Conservation (phyloP, 2,888 invertebrate species). For the Scaptomyza parva region DNA sequence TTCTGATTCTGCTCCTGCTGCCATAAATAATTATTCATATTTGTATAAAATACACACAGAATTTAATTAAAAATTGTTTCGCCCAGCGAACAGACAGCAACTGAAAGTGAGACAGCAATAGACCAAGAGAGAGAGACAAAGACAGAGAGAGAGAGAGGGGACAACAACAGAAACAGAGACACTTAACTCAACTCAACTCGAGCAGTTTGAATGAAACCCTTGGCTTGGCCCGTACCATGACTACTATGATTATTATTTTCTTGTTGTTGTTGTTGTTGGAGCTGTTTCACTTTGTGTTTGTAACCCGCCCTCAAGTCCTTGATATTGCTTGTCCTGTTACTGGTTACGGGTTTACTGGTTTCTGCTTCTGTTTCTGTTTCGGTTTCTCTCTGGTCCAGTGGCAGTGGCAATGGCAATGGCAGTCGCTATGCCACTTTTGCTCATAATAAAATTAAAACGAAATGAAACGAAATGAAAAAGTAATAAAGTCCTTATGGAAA, state of each 20-base stretch:
- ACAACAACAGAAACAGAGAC: constrained; percentile 13
- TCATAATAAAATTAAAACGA: constrained; percentile 81
- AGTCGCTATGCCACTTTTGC: constrained; percentile 64
- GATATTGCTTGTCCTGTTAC: constrained; percentile 2
- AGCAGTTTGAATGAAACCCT: constrained; percentile 19
- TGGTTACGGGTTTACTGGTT: not conserved
- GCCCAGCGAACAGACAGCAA: constrained; percentile 24
- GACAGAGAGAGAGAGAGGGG: constrained; percentile 6
- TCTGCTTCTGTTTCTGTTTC: too few relatives aligned
- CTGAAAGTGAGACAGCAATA: not conserved
- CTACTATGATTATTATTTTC: constrained; percentile 36
- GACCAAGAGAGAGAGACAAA: not conserved
- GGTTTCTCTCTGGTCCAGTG: constrained; percentile 33
- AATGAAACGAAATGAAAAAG: constrained; percentile 82
- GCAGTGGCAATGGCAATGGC: constrained; percentile 60
- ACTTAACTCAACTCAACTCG: constrained; percentile 9
- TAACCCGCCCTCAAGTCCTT: constrained; percentile 44
- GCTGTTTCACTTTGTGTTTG: constrained; percentile 33
- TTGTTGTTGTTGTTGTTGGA: constrained; percentile 20
- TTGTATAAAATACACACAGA: constrained; percentile 80
- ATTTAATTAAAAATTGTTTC: constrained; percentile 81
- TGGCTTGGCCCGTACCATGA: constrained; percentile 6
- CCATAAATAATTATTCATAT: constrained; percentile 82
- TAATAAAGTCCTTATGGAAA: constrained; percentile 81
- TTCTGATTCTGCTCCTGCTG: constrained; percentile 20